phyloP scores from a whole-genome alignment of 2,888 invertebrate genomes.

The Magallana nippona region DNA sequence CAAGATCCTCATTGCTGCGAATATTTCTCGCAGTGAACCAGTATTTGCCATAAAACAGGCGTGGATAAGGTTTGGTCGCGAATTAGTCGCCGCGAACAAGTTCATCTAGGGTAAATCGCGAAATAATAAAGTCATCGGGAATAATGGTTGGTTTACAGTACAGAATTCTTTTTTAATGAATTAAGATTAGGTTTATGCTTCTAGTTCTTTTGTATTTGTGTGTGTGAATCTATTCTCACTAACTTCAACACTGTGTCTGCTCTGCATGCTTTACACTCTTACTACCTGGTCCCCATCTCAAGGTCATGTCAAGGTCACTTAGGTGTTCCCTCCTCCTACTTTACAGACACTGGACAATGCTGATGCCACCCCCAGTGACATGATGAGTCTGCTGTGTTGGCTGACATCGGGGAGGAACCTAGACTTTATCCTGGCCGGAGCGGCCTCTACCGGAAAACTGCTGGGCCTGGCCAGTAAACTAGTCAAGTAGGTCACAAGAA shows the following conservation, averaged over 20 bases:
- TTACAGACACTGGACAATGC: slow-evolving; percentile 87
- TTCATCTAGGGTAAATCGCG: too few species aligned
- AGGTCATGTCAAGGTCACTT: neutral
- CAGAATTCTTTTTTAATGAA: too few species aligned
- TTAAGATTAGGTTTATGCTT: too few species aligned
- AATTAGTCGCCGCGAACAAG: too few species aligned
- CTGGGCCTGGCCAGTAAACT: slow-evolving; percentile 92
- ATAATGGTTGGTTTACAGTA: too few species aligned
- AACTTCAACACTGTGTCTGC: neutral
- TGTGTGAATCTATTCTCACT: neutral
- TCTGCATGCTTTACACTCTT: neutral
- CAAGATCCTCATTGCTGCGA: too few species aligned
- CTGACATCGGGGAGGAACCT: slow-evolving; percentile 94
- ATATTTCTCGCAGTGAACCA: too few species aligned
- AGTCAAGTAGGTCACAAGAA: slow-evolving; percentile 81
- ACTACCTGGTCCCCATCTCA: too few species aligned
- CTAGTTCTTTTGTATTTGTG: neutral
- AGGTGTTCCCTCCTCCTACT: neutral
- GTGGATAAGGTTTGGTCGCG: too few species aligned
- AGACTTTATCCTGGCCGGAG: slow-evolving; percentile 93
- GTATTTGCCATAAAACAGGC: too few species aligned
- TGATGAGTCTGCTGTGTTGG: slow-evolving; percentile 92
- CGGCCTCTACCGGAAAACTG: slow-evolving; percentile 94
- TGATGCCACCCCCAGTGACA: slow-evolving; percentile 91
- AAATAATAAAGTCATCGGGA: too few species aligned